Evolutionary conservation across 2,797 vertebrate species (phyloP).

Genomic region (Sebastes cheni): DNA sequence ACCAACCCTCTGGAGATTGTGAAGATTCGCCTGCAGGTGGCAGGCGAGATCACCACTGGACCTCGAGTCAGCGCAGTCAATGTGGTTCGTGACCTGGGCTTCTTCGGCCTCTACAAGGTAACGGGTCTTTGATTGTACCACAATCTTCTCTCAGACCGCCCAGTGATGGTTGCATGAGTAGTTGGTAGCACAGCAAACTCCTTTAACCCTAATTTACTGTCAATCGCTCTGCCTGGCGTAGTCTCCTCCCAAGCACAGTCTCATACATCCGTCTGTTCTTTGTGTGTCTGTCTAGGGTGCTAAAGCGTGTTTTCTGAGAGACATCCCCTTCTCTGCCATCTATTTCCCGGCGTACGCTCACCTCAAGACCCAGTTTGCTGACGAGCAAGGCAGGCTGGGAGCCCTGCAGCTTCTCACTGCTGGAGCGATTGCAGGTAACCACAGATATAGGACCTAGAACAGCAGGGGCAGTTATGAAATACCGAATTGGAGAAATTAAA

Average conservation of each 20-base stretch:
- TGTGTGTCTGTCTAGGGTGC: conserved; percentile 86
- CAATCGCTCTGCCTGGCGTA: background rate
- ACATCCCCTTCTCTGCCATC: conserved; percentile 99
- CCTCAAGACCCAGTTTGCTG: conserved; percentile 87
- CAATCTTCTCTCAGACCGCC: background rate
- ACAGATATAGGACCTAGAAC: background rate
- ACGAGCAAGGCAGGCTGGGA: conserved; percentile 91
- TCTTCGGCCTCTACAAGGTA: conserved; percentile 99
- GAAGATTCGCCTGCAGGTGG: conserved; percentile 98
- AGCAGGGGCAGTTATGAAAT: background rate
- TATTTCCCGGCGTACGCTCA: conserved; percentile 99
- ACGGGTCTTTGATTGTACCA: background rate
- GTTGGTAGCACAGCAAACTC: background rate
- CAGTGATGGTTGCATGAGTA: background rate
- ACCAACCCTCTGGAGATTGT: conserved; percentile 99
- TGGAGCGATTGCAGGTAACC: conserved; percentile 95
- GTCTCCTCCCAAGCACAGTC: background rate
- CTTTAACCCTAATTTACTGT: background rate
- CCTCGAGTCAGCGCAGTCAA: conserved; percentile 94
- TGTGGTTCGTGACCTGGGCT: conserved; percentile 93
- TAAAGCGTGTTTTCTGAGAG: conserved; percentile 98
- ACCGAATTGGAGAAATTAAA: background rate
- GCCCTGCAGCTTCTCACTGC: conserved; percentile 93
- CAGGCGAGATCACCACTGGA: conserved; percentile 97
- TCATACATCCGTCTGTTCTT: background rate